Conservation (phyloP, 2,888 invertebrate genomes). For the Coecobrya sp. region DNA sequence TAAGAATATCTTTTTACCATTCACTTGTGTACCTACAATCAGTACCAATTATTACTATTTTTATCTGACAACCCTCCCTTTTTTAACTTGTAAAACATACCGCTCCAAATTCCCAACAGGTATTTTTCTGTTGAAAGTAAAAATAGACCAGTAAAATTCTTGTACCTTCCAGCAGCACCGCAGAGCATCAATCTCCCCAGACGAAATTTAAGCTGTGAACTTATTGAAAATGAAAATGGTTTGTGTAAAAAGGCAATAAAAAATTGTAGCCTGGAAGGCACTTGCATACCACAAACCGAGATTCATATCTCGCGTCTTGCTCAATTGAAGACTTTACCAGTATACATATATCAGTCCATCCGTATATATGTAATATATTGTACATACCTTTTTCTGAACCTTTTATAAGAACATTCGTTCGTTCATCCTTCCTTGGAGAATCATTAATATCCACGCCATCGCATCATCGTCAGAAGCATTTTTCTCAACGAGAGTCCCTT, state of each 20-base stretch:
- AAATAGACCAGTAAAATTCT: slow-evolving; percentile 26
- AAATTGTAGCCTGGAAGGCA: slow-evolving; percentile 61
- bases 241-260: slow-evolving; percentile 40
- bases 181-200: not conserved
- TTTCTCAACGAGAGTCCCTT: slow-evolving; percentile 62
- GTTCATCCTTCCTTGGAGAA: slow-evolving; percentile 37
- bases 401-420: not conserved
- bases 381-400: not conserved
- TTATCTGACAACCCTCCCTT: not conserved
- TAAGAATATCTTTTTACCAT: not conserved
- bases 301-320: slow-evolving; percentile 55
- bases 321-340: slow-evolving; percentile 23
- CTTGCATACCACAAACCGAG: slow-evolving; percentile 71
- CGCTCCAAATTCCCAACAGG: not conserved
- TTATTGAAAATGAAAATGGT: slow-evolving; percentile 76
- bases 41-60: not conserved
- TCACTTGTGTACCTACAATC: not conserved
- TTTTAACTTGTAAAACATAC: not conserved
- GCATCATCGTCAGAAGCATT: slow-evolving; percentile 27
- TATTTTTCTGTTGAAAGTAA: slow-evolving; percentile 35
- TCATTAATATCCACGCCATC: slow-evolving; percentile 60
- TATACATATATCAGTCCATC: slow-evolving; percentile 7
- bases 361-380: not conserved
- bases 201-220: slow-evolving; percentile 27
- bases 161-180: not conserved